phyloP scores from a whole-genome alignment of 2,888 invertebrate species.

The Drosophila borborema region DNA sequence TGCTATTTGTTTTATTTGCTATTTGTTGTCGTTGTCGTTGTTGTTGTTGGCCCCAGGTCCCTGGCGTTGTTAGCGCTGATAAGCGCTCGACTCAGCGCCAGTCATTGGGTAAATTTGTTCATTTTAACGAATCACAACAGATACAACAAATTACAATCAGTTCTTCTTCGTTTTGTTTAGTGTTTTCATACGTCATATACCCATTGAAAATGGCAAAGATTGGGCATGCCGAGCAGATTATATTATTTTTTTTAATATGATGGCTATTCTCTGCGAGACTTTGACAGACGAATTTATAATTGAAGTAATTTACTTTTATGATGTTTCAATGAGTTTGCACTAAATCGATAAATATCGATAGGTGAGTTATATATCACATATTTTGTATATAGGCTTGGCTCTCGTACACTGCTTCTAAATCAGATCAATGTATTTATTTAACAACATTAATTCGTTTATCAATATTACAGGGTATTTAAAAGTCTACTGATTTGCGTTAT shows the following conservation, averaged over 20 bases:
- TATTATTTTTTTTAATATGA: background rate
- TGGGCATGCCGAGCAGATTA: background rate
- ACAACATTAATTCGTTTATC: no score
- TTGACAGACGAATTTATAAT: no score
- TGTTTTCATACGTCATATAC: background rate
- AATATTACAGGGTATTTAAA: background rate
- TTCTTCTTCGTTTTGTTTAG: background rate
- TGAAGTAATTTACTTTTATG: background rate
- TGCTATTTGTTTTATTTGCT: conserved; percentile 34
- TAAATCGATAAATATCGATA: background rate
- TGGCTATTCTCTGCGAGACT: background rate
- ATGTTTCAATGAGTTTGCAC: background rate
- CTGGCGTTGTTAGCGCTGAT: conserved; percentile 34
- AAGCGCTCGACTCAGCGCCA: conserved; percentile 43
- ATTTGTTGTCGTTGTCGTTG: conserved; percentile 13
- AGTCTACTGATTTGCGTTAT: background rate
- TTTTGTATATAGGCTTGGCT: no score
- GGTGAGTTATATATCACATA: no score
- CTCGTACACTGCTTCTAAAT: no score
- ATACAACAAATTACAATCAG: conserved; percentile 30
- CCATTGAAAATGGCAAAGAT: background rate
- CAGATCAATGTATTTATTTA: no score
- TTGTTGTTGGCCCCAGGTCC: conserved; percentile 3
- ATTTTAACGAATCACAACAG: conserved; percentile 53
- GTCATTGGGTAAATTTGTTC: conserved; percentile 39